Conservation (phyloP, 1,140 invertebrate genomes). For the Drosophila nasuta region DNA sequence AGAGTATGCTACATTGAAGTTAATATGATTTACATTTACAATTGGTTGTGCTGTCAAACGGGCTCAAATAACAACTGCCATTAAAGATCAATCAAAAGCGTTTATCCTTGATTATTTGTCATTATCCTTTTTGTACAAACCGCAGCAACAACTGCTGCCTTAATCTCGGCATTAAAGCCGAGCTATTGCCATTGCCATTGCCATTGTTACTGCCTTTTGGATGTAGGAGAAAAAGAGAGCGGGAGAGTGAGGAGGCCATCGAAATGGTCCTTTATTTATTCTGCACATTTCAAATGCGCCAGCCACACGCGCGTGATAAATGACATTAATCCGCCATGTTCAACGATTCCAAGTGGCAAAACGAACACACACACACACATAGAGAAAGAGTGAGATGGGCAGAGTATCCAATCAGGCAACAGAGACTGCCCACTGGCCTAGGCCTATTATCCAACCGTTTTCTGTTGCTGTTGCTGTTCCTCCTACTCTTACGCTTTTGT, state of each 20-base stretch:
- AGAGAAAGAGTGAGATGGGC: neutral
- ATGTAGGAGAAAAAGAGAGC: neutral
- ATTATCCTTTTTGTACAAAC: slow-evolving; percentile 77
- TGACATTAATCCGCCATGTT: slow-evolving; percentile 82
- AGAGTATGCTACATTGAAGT: slow-evolving; percentile 73
- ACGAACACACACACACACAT: slow-evolving; percentile 33
- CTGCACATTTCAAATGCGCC: slow-evolving; percentile 74
- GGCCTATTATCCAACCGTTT: slow-evolving; percentile 32
- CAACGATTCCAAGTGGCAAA: slow-evolving; percentile 74
- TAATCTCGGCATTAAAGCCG: slow-evolving; percentile 58
- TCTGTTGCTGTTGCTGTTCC: neutral
- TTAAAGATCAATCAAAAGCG: slow-evolving; percentile 84
- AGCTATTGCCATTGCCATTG: slow-evolving; percentile 37
- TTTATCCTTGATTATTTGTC: slow-evolving; percentile 84
- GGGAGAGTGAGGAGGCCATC: neutral
- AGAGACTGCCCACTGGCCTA: slow-evolving; percentile 34
- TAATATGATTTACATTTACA: slow-evolving; percentile 83
- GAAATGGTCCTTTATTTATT: slow-evolving; percentile 68
- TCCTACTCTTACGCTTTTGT: neutral
- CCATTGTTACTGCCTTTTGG: slow-evolving; percentile 15
- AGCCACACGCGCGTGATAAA: slow-evolving; percentile 70
- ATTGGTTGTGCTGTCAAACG: slow-evolving; percentile 71
- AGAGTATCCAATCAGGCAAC: slow-evolving; percentile 35
- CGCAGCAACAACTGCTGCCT: slow-evolving; percentile 50
- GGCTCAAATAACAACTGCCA: slow-evolving; percentile 61